Base-by-base conservation (phyloP, 2,113 vertebrate species). In the Brachypteracias leptosomus region DNA sequence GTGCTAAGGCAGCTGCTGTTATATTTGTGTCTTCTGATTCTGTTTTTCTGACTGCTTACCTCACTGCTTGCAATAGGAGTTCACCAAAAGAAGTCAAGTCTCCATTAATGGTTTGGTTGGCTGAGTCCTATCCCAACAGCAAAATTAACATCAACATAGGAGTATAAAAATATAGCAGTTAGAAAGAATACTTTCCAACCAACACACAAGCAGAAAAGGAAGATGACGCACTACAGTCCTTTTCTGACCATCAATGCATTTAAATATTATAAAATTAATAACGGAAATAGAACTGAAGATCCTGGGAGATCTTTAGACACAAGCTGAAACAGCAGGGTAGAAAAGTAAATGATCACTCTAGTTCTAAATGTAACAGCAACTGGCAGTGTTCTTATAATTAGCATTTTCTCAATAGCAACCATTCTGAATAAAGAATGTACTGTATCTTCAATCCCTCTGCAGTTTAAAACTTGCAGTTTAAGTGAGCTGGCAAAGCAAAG, bases 381-480 rank as follows among this genome's bases (percentile, higher is more conserved):
- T 28, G 68, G 47, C n/a, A 85, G 51, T 33, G 35, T 46, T 88
- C 57, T 38, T 72, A 13, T 77, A 62, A 35, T 35, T 26, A 38
- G 42, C 2, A 42, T 88, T 62, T 88, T 61, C 36, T 67, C 61
- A 80, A 83, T 28, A 95, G 35, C 25, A 88, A 83, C 84, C 11
- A 40, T 16, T 80, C 42, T 51, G 38, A 93, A 74, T 36, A 36
- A 90, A 90, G 76, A 93, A 78, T 92, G 90, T 84, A 96, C 90
- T 21, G 16, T 72, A 80, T 77, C 16, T 88, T 71, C 81, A 44
- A 95, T 72, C 75, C 63, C 44, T 13, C 17, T 67, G 58, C 19
- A 93, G 51, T 68, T 80, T 28, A 77, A 47, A 81, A 66, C 11
- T 49, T 82, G 35, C 51, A 55, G 19, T 71, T 87, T 82, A 67